phyloP scores from a whole-genome alignment of 92 coral and sea anemone genomes.

The Anthopleura xanthogrammica region DNA sequence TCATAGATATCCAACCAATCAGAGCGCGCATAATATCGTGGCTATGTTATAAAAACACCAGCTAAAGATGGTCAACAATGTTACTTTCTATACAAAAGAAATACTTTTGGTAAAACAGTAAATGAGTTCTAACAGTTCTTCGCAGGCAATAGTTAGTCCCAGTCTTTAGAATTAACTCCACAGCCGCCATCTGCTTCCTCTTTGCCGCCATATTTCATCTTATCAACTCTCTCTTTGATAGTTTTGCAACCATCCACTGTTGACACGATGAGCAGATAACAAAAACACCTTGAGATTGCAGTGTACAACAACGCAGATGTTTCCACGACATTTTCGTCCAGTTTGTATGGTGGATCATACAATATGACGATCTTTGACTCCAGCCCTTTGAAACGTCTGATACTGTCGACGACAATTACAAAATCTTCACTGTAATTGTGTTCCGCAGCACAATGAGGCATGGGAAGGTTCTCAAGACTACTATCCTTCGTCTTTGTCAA shows the following conservation, averaged over 20 bases:
- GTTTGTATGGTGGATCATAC: slow-evolving; percentile 28
- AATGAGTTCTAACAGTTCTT: too few species aligned
- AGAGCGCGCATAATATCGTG: too few species aligned
- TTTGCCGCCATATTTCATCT: not conserved
- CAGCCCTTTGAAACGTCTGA: slow-evolving; percentile 57
- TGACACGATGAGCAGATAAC: slow-evolving; percentile 41
- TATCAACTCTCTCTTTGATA: slow-evolving; percentile 14
- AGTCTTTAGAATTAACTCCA: not conserved
- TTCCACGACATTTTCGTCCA: not conserved
- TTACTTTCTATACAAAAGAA: too few species aligned
- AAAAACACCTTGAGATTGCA: slow-evolving; percentile 48
- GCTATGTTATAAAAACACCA: too few species aligned
- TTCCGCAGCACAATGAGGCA: slow-evolving; percentile 14
- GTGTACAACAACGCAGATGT: slow-evolving; percentile 43
- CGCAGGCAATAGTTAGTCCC: not conserved
- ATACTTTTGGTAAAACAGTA: too few species aligned
- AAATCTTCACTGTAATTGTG: not conserved
- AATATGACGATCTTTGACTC: slow-evolving; percentile 58
- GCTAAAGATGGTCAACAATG: too few species aligned
- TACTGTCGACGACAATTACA: slow-evolving; percentile 29
- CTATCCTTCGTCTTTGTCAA: slow-evolving; percentile 16
- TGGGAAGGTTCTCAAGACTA: not conserved
- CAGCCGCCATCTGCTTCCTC: not conserved
- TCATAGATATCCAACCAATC: too few species aligned
- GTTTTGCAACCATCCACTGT: slow-evolving; percentile 30